Evolutionary conservation across 2,113 vertebrate species (phyloP).

Genomic region (Gambusia affinis): DNA sequence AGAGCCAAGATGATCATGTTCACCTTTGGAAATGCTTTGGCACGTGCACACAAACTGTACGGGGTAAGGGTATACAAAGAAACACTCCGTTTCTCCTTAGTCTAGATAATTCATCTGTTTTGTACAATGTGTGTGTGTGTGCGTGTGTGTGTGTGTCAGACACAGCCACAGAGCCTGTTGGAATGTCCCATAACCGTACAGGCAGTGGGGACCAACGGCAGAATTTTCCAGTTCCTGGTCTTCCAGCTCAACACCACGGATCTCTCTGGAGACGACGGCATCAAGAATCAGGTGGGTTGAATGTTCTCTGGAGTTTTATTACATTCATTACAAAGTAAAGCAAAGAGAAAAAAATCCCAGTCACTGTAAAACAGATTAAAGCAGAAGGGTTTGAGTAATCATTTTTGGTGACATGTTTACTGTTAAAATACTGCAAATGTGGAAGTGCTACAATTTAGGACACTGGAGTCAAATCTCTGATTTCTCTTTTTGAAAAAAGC

Average conservation of each 20-base stretch:
- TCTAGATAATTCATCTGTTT: not conserved
- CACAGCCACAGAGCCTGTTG: conserved; percentile 75
- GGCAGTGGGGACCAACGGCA: conserved; percentile 85
- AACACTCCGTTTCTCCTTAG: not conserved
- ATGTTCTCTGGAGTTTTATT: not conserved
- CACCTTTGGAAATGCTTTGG: conserved; percentile 86
- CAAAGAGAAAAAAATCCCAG: not conserved
- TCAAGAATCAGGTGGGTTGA: conserved; percentile 84
- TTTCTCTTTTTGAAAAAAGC: no score
- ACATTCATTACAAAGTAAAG: no score
- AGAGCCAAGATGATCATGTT: conserved; percentile 90
- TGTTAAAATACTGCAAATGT: no score
- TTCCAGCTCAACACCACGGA: conserved; percentile 92
- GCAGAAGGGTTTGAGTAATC: no score
- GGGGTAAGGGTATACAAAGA: conserved; percentile 77
- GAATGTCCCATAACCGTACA: conserved; percentile 87
- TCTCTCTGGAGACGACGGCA: conserved; percentile 76
- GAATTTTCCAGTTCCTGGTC: conserved; percentile 86
- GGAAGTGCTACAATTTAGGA: no score
- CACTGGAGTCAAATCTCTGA: no score
- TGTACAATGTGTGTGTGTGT: not conserved
- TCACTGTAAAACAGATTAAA: not conserved
- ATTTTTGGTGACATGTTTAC: no score
- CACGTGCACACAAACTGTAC: conserved; percentile 79
- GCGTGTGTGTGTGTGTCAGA: conserved; percentile 57